A percentile compares a stretch with the other conserved stretches of the same genome.
Conservation (phyloP, 2,797 vertebrate species). For the Basileuterus tristriatus region DNA sequence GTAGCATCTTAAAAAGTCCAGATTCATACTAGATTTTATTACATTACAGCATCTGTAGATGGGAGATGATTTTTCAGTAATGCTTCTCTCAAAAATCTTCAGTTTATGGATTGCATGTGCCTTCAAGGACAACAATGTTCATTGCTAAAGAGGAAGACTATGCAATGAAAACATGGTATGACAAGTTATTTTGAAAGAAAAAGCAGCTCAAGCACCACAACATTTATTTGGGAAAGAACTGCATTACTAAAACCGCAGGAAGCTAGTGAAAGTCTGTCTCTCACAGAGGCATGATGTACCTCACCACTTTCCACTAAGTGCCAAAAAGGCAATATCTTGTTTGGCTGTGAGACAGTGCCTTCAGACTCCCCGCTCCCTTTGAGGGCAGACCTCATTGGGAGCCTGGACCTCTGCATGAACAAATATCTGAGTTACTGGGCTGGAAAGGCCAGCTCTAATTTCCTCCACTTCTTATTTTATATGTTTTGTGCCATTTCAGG, state of each 20-base stretch:
- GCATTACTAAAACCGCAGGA: neutral
- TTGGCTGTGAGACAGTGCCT: neutral
- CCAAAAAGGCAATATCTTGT: neutral
- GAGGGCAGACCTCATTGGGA: neutral
- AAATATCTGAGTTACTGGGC: neutral
- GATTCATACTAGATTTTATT: neutral
- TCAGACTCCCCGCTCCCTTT: neutral
- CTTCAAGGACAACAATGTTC: neutral
- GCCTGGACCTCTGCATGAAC: fast-evolving
- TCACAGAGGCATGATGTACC: neutral
- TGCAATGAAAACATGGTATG: neutral
- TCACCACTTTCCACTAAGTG: neutral
- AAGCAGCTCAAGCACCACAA: neutral
- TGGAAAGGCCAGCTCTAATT: neutral
- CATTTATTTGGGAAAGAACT: neutral
- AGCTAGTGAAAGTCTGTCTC: neutral
- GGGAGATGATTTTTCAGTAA: neutral
- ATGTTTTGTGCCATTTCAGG: neutral
- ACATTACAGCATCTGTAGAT: neutral
- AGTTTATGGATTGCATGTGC: neutral
- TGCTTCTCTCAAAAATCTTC: neutral
- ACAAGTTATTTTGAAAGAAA: neutral
- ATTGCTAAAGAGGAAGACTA: neutral
- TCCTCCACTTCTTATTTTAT: neutral
- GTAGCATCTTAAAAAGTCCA: neutral